A percentile compares a stretch with the other conserved stretches of the same genome.
phyloP scores from a whole-genome alignment of 2,888 invertebrate genomes.

The Trichogramma dendrolimi region DNA sequence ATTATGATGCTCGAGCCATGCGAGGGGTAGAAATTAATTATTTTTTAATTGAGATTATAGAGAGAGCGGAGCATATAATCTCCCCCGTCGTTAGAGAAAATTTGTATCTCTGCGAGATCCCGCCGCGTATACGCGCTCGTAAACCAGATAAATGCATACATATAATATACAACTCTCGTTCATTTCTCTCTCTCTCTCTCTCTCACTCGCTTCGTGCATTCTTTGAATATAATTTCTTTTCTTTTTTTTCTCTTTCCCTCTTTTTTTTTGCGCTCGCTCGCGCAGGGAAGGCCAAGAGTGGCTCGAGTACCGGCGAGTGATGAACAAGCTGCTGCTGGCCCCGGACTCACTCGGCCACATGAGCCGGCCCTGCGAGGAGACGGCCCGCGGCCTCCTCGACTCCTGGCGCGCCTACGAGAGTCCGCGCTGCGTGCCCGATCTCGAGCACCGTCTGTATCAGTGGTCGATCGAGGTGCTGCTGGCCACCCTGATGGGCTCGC shows the following conservation, averaged over 20 bases:
- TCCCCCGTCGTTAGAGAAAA: too few species aligned
- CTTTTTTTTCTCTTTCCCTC: not conserved
- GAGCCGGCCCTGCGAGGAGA: slow-evolving; percentile 57
- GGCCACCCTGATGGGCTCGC: slow-evolving; percentile 51
- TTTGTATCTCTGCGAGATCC: too few species aligned
- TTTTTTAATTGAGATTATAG: too few species aligned
- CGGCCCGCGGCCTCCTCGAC: slow-evolving; percentile 57
- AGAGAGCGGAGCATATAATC: too few species aligned
- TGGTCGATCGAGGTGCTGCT: slow-evolving; percentile 67
- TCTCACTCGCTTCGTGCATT: too few species aligned
- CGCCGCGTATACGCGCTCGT: too few species aligned
- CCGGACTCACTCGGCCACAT: slow-evolving; percentile 61
- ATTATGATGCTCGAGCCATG: too few species aligned
- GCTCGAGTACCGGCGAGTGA: slow-evolving; percentile 65
- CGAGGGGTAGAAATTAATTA: too few species aligned
- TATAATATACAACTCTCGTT: too few species aligned
- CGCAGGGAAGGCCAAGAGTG: slow-evolving; percentile 74
- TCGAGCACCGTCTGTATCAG: slow-evolving; percentile 70
- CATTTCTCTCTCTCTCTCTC: too few species aligned
- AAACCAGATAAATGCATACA: too few species aligned
- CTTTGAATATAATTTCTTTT: slow-evolving; percentile 7
- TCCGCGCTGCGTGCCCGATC: slow-evolving; percentile 51
- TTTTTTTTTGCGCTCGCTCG: too few species aligned
- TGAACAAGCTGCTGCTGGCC: slow-evolving; percentile 71
- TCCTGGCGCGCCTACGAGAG: slow-evolving; percentile 54